Evolutionary conservation across 1,140 invertebrate species (phyloP), one percentile per base, ranked within the genome.

Genomic region (Physella acuta): DNA sequence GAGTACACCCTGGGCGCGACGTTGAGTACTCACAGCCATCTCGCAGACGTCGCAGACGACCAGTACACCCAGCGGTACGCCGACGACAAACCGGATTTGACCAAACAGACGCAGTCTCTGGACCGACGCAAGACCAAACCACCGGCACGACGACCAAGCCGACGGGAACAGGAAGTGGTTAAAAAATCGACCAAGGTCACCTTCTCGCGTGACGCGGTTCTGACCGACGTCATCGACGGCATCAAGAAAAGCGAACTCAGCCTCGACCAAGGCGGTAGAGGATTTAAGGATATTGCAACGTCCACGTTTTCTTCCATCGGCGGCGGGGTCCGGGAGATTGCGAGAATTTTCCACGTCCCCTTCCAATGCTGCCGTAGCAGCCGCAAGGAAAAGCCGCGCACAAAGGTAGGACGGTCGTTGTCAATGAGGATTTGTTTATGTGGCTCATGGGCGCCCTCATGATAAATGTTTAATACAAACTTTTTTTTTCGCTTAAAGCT

Each of bases 271-370:
- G 36, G 39, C 44, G 71, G 71, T 31, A 58, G 66, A 49, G 66
- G 60, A 31, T 44, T 72, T n/a, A 63, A 33, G 53, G 49, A 59
- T 33, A 63, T 72, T 28, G 71, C 71, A 3, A 56, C 60, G 2
- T 58, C 65, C 31, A 68, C 65, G 16, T 28, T 68, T 51, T 49
- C 65, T 37, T 52, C 60, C 11, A 30, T 72, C 36, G 66, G 71
- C 28, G 59, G 65, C 56, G 71, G 71, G 52, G 71, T 72, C 52
- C 68, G 56, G 66, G 71, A 68, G 44, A 52, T 72, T n/a, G 65
- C 71, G 8, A 51, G 52, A 28, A 55, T 72, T 17, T 64, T 72
- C 49, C 20, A 53, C 59, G 60, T 56, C 2, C 71, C 71, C 4
- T 72, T 72, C 30, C 71, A 68, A 8, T 72, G 71, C 61, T 72